Conservation (phyloP, 2,797 vertebrate species). For the Pangasius larnaudii region DNA sequence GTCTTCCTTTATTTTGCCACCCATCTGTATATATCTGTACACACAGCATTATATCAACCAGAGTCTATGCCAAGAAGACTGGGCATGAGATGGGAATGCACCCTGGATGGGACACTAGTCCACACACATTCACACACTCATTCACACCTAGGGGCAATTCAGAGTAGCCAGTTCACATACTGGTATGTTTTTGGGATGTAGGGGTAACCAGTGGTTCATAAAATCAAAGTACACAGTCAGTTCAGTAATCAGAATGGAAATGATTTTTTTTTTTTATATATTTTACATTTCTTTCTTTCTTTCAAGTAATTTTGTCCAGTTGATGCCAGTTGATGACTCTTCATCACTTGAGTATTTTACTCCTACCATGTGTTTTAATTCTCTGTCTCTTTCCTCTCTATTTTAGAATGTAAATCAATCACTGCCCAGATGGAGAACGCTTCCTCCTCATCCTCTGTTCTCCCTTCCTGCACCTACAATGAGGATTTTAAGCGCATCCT, state of each 20-base stretch:
- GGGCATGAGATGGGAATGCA: background rate
- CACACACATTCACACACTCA: background rate
- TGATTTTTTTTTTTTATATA: background rate
- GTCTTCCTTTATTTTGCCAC: background rate
- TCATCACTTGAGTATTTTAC: background rate
- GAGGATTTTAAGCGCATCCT: constrained; percentile 92
- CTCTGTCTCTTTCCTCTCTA: background rate
- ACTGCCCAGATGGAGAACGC: constrained; percentile 58
- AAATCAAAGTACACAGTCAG: background rate
- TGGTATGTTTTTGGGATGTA: background rate
- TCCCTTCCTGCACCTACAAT: constrained; percentile 83
- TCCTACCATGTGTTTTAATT: constrained; percentile 1
- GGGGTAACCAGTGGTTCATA: background rate
- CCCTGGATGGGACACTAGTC: background rate
- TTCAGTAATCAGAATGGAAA: background rate
- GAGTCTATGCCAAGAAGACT: background rate
- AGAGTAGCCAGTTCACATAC: background rate
- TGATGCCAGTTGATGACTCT: background rate
- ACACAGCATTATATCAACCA: background rate
- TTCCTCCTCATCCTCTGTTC: constrained; percentile 27
- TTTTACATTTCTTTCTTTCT: too few relatives aligned
- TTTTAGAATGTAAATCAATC: constrained; percentile 64
- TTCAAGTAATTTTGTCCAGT: background rate
- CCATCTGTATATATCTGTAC: background rate
- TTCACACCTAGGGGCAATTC: background rate